Evolutionary conservation across 1,140 invertebrate species (phyloP), one percentile per base, ranked within the genome.

Genomic region (Macrobrachium rosenbergii): DNA sequence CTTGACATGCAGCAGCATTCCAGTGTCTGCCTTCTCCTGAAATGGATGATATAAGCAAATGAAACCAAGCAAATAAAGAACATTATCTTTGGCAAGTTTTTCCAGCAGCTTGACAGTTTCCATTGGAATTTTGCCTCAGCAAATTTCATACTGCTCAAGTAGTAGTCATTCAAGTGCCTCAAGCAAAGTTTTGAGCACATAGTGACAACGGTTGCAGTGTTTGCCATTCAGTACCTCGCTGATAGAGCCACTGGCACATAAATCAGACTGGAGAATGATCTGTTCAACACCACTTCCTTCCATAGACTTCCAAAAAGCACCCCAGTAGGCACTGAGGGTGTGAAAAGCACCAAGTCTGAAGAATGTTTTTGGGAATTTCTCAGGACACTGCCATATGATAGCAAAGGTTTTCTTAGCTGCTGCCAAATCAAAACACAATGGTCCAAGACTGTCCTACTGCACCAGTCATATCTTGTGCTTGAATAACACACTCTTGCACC

Each of bases 21-120:
- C n/a, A n/a, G n/a, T 73, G 69, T 37, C 69, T n/a, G n/a, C n/a
- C n/a, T 23, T 73, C 69, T 3, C 37, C 69, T 73, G 16, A n/a
- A 3, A 11, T 17, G 12, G 19, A n/a, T n/a, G n/a, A n/a, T n/a
- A n/a, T n/a, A n/a, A n/a, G n/a, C n/a, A n/a, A n/a, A n/a, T n/a
- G n/a, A n/a, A n/a, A n/a, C n/a, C n/a, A n/a, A n/a, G n/a, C n/a
- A n/a, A n/a, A n/a, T n/a, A n/a, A n/a, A n/a, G n/a, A n/a, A n/a
- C n/a, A n/a, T n/a, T n/a, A n/a, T 78, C 76, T 78, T 78, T 58
- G 76, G 45, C 76, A 52, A 78, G 76, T 0, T 78, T 78, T 78
- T 78, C 52, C 52, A 78, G 76, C 76, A 78, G 76, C 76, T 78
- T 78, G 43, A 78, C 76, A 23, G 52, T 78, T 78, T 58, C 76